Evolutionary conservation across 2,113 vertebrate species (phyloP).

Genomic region (Erythrolamprus reginae): DNA sequence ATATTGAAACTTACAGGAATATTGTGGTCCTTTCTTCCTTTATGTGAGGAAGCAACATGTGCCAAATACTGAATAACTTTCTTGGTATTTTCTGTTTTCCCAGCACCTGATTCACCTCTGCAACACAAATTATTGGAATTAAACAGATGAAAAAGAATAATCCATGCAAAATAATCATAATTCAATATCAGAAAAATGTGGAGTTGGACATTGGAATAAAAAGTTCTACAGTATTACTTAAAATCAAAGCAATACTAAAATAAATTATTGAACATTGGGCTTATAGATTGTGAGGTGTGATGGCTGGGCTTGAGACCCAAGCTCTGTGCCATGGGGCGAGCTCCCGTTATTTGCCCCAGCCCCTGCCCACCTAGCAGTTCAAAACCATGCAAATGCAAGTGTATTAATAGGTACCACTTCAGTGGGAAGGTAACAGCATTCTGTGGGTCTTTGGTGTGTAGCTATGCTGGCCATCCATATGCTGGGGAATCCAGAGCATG

Average conservation of each 20-base stretch:
- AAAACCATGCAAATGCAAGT: background rate
- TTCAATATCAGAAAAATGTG: background rate
- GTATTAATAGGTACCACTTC: background rate
- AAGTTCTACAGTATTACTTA: background rate
- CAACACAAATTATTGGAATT: conserved; percentile 49
- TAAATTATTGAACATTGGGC: background rate
- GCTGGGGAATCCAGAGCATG: too few species aligned
- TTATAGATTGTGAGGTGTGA: background rate
- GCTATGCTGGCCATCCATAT: background rate
- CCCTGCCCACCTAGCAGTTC: background rate
- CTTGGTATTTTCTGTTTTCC: conserved; percentile 98
- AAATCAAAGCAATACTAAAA: background rate
- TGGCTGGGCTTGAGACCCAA: background rate
- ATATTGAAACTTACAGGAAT: conserved; percentile 84
- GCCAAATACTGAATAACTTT: conserved; percentile 99
- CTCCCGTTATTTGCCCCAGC: background rate
- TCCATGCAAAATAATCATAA: background rate
- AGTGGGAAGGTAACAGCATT: background rate
- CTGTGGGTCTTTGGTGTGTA: background rate
- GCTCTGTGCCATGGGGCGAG: background rate
- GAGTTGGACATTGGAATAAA: background rate
- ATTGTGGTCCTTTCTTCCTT: conserved; percentile 96
- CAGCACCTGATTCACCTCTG: conserved; percentile 97
- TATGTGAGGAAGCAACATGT: conserved; percentile 96
- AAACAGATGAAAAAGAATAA: background rate